These are phyloP conservation scores for Gracilinanus agilis DNA, from an alignment of 2,113 vertebrate genomes.

Conservation along the genomic window DNA sequence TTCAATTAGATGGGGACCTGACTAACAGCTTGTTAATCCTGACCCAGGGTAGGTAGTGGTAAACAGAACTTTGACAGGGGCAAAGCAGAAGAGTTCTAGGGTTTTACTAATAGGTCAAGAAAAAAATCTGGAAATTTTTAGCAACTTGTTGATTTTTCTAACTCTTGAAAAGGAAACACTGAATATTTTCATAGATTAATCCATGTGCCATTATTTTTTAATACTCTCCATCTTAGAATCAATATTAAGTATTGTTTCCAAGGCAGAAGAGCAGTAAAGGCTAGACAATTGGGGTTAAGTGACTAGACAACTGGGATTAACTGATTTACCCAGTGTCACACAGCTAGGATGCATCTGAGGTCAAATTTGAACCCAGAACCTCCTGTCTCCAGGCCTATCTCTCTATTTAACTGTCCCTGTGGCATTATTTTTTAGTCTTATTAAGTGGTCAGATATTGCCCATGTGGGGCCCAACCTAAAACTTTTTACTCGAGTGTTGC, in stretches of 20 bases:
- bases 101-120: slow-evolving; percentile 49
- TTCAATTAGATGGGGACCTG: slow-evolving; percentile 13
- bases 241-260: too few relatives aligned
- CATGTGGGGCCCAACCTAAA: background rate
- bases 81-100: slow-evolving; percentile 21
- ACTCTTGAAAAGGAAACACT: slow-evolving; percentile 19
- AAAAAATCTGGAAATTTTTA: background rate
- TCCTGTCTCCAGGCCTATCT: too few relatives aligned
- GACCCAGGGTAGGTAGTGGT: background rate
- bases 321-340: too few relatives aligned
- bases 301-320: too few relatives aligned
- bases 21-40: background rate
- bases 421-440: slow-evolving; percentile 42
- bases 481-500: background rate
- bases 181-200: background rate
- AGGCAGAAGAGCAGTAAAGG: too few relatives aligned
- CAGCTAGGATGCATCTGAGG: too few relatives aligned
- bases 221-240: too few relatives aligned
- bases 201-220: slow-evolving; percentile 47
- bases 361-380: too few relatives aligned
- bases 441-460: slow-evolving; percentile 29
- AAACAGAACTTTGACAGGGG: background rate
- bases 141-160: slow-evolving; percentile 7
- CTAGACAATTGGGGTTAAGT: too few relatives aligned
- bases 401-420: background rate